These are phyloP conservation scores for Hypothenemus hampei DNA, from an alignment of 1,140 invertebrate species.

Conservation along the genomic window DNA sequence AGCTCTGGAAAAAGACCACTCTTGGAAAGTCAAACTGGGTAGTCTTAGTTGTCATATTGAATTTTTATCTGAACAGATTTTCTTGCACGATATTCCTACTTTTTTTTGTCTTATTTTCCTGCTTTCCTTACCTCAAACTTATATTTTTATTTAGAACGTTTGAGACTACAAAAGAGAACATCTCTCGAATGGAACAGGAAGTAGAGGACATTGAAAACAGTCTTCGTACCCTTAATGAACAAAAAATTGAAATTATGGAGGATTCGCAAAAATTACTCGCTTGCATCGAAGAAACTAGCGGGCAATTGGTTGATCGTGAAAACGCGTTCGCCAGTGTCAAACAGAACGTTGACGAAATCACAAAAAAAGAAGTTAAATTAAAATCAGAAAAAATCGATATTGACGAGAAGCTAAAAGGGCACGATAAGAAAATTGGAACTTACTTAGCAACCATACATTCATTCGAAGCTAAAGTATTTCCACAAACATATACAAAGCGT, in stretches of 20 bases:
- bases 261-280: conserved; percentile 54
- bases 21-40: no score
- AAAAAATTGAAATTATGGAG: conserved; percentile 55
- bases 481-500: no score
- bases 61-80: no score
- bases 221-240: conserved; percentile 55
- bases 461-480: neutral
- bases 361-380: conserved; percentile 60
- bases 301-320: conserved; percentile 50
- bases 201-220: conserved; percentile 58
- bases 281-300: conserved; percentile 47
- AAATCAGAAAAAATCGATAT: conserved; percentile 68
- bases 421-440: conserved; percentile 60
- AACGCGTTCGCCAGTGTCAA: conserved; percentile 46
- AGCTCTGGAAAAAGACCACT: no score
- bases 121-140: no score
- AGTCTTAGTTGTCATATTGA: no score
- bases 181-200: conserved; percentile 67
- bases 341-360: conserved; percentile 54
- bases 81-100: no score
- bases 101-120: no score
- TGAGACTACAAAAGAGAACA: conserved; percentile 65
- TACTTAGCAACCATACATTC: conserved; percentile 43
- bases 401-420: conserved; percentile 67
- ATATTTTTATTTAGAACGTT: no score